These are phyloP conservation scores for Balaeniceps rex DNA, from an alignment of 2,113 vertebrate genomes.

Conservation along the genomic window DNA sequence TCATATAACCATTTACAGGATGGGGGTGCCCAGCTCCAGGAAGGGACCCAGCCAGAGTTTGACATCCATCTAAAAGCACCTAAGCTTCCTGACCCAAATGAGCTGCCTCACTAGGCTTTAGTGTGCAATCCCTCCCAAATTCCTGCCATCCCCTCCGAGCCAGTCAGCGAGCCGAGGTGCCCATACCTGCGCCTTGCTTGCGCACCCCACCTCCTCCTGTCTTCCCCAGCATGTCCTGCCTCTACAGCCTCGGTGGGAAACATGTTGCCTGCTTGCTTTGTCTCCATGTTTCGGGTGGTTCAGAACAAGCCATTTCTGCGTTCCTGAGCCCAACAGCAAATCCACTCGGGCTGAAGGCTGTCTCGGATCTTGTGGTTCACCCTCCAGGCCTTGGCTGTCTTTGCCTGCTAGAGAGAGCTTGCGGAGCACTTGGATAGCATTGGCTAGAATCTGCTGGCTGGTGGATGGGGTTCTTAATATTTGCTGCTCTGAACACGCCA, in stretches of 20 bases:
- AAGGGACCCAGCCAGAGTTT: not conserved
- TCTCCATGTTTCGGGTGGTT: not conserved
- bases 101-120: not conserved
- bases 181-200: not conserved
- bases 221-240: not conserved
- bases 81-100: not conserved
- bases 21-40: not conserved
- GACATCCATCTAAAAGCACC: not conserved
- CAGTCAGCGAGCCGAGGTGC: not conserved
- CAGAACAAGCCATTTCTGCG: not conserved
- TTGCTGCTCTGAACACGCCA: not conserved
- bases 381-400: not conserved
- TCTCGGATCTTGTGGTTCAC: not conserved
- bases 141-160: not conserved
- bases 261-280: not conserved
- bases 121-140: not conserved
- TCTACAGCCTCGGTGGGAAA: not conserved
- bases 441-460: not conserved
- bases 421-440: not conserved
- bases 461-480: not conserved
- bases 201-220: not conserved
- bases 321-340: not conserved
- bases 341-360: fast-evolving
- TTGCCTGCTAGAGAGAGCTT: not conserved
- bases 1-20: not conserved